Base-by-base conservation (phyloP, 1,140 invertebrate species). In the Meloidogyne floridensis region DNA sequence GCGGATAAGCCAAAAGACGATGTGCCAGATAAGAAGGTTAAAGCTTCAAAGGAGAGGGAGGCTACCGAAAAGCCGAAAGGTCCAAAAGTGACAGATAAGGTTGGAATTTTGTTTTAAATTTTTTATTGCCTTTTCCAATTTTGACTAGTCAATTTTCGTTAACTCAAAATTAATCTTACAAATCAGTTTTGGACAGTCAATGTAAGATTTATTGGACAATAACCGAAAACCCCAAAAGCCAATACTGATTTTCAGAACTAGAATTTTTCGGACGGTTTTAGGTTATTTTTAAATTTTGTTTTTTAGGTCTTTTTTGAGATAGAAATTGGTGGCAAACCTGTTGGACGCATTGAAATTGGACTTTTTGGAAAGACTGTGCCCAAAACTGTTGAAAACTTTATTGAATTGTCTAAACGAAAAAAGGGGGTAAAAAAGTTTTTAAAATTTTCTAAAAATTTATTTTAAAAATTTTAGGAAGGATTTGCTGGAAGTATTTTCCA, bases 341-440 rank as follows among this genome's bases (percentile, higher is more conserved):
- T 93, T 43, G 96, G 96, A 10, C 92, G 94, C 86, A 94, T 99
- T 81, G 93, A 94, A 0, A 94, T 99, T 84, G 97, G 96, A 4
- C 91, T 99, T 0, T 99, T 99, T 92, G 97, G 97, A 0, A 93
- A 96, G 85, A 92, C 94, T 75, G 87, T 94, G 0, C 97, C 97
- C 4, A 96, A 95, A 92, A 96, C 97, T 2, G 96, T 95, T 0
- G 92, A 94, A 84, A 99, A 99, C 90, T 99, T 99, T 88, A 92
- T 93, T 78, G 92, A 93, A 10, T 91, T 98, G 4, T 82, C 87
- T 20, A 87, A 90, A 79, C 82, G 84, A 51, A 86, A 85, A 43
- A 86, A 89, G 78, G 88, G 86, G 5, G 86, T 87, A 81, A 82
- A 32, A 54, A 75, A 75, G 2, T 75, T 10, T 18, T 80, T n/a